phyloP scores from a whole-genome alignment of 2,888 invertebrate species.

The Pseudococcus longispinus region DNA sequence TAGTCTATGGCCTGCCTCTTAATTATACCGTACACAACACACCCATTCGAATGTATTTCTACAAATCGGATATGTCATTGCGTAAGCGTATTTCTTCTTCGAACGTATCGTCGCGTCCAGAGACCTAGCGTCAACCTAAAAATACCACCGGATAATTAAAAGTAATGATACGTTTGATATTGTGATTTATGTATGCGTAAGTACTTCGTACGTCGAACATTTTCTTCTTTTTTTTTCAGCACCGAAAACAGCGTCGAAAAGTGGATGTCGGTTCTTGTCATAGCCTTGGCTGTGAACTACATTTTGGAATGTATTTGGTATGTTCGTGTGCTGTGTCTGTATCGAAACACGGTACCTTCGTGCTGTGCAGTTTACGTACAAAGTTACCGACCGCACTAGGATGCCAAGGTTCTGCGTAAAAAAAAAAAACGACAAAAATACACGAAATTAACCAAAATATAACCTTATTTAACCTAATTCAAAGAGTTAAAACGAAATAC shows the following conservation, averaged over 20 bases:
- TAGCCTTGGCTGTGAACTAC: constrained; percentile 26
- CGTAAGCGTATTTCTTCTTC: background rate
- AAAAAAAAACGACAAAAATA: background rate
- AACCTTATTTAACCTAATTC: constrained; percentile 19
- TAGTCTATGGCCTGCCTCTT: background rate
- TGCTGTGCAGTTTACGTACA: background rate
- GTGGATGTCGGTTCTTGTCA: background rate
- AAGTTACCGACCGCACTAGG: constrained; percentile 16
- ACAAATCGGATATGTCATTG: background rate
- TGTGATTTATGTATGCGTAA: background rate
- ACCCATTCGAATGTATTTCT: background rate
- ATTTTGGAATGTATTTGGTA: constrained; percentile 1
- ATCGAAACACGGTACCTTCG: constrained; percentile 4
- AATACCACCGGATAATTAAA: background rate
- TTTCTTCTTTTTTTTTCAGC: background rate
- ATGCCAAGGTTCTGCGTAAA: constrained; percentile 16
- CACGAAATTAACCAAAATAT: background rate
- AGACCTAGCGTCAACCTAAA: background rate
- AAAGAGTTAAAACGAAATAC: constrained; percentile 5
- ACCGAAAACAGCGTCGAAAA: background rate
- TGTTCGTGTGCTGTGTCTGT: background rate
- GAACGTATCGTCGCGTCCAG: background rate
- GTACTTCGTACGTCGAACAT: background rate
- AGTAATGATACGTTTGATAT: constrained; percentile 4
- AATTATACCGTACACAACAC: background rate